Evolutionary conservation across 2,797 vertebrate genomes (phyloP).

Genomic region (Sebastes hopkinsi): DNA sequence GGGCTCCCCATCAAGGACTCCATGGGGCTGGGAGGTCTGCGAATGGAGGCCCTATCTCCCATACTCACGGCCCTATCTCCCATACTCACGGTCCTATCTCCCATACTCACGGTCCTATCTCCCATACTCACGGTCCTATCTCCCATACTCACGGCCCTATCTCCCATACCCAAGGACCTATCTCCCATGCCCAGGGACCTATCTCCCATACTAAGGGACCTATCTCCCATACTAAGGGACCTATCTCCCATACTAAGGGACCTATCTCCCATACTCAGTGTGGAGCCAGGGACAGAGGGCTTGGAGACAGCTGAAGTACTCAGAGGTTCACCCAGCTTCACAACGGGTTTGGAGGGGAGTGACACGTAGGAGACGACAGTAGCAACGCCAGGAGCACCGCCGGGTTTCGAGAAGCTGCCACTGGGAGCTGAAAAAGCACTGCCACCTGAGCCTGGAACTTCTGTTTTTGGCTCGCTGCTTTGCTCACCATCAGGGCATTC

Average conservation of each 20-base stretch:
- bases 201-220: not conserved
- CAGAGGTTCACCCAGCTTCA: constrained; percentile 32
- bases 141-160: rapidly evolving
- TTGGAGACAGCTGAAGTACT: not conserved
- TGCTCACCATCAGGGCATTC: constrained; percentile 11
- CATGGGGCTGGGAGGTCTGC: constrained; percentile 63
- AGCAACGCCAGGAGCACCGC: not conserved
- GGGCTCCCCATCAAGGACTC: constrained; percentile 61
- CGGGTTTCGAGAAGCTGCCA: not conserved
- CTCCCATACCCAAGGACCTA: too few relatives aligned
- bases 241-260: not conserved
- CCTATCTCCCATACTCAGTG: not conserved
- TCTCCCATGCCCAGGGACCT: too few relatives aligned
- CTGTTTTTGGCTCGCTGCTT: constrained; percentile 7
- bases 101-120: too few relatives aligned
- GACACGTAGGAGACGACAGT: not conserved
- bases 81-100: rapidly evolving
- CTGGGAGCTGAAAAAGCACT: not conserved
- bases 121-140: rapidly evolving
- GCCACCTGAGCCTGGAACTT: not conserved
- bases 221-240: too few relatives aligned
- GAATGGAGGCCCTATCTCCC: not conserved
- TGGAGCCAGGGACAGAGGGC: not conserved
- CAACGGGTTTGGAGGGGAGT: constrained; percentile 43
- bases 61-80: too few relatives aligned